A percentile compares a stretch with the other conserved stretches of the same genome.
Conservation (phyloP, 2,113 vertebrate species). For the Choloepus hoffmanni region DNA sequence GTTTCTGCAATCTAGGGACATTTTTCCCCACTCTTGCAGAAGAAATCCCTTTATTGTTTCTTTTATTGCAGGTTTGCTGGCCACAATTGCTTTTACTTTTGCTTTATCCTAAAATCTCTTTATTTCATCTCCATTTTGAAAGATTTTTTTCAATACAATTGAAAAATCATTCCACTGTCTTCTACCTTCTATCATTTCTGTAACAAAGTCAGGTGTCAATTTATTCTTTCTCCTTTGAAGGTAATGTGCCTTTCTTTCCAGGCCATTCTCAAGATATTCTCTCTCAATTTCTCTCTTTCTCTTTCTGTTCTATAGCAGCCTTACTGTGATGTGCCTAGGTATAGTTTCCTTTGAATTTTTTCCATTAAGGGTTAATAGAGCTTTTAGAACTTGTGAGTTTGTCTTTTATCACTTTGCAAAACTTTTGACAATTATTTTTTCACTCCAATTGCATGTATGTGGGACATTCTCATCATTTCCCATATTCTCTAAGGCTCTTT, state of each 20-base stretch:
- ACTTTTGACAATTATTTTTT: background rate
- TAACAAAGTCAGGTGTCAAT: background rate
- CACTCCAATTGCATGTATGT: background rate
- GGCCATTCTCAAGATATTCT: background rate
- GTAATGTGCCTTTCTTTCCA: background rate
- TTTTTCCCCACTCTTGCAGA: background rate
- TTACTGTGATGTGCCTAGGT: background rate
- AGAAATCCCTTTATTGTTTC: background rate
- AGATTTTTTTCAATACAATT: background rate
- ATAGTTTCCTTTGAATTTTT: background rate
- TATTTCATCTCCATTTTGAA: slow-evolving; percentile 23
- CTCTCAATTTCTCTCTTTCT: background rate
- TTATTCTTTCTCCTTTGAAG: background rate
- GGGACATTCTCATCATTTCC: background rate
- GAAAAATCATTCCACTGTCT: background rate
- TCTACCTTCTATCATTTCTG: background rate
- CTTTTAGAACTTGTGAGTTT: background rate
- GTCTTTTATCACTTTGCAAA: slow-evolving; percentile 19
- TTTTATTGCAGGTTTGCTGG: background rate
- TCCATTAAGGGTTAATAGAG: background rate
- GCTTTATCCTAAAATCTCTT: background rate
- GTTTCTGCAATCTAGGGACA: background rate
- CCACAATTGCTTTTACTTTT: background rate
- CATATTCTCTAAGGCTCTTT: background rate
- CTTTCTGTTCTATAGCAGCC: background rate